Conservation (phyloP, 2,888 invertebrate species). For the Phytoseiulus persimilis region DNA sequence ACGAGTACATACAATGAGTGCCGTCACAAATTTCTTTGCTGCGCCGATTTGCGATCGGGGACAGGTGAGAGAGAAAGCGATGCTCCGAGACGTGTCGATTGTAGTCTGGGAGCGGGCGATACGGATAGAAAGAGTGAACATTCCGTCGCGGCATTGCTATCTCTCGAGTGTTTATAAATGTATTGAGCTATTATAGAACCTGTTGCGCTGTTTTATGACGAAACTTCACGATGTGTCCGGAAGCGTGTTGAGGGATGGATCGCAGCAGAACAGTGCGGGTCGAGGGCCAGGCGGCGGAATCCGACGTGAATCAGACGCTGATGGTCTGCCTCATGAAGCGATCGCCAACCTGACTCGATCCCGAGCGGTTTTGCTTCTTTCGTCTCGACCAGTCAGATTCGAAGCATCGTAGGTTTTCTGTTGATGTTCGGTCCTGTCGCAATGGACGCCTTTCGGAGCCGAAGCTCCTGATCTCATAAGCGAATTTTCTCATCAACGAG, state of each 20-base stretch:
- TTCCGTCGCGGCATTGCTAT: neutral
- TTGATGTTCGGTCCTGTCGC: neutral
- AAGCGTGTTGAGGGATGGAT: neutral
- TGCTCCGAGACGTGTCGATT: neutral
- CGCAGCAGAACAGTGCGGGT: neutral
- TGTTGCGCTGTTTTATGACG: neutral
- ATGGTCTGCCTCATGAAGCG: too few species aligned
- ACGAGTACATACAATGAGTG: neutral
- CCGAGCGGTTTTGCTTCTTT: neutral
- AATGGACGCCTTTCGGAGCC: neutral
- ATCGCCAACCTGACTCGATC: neutral
- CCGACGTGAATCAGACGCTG: neutral
- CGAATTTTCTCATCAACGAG: neutral
- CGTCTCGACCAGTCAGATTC: neutral
- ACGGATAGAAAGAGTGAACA: neutral
- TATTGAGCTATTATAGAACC: neutral
- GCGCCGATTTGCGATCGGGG: neutral
- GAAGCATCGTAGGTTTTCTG: neutral
- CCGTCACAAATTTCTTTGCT: neutral
- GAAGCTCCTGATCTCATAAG: neutral
- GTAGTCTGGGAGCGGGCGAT: neutral
- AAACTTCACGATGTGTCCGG: neutral
- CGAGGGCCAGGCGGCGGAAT: neutral
- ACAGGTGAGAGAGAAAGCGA: neutral
- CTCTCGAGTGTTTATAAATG: constrained; percentile 5